Conservation (phyloP, 2,113 vertebrate genomes). For the Myotis yumanensis region DNA sequence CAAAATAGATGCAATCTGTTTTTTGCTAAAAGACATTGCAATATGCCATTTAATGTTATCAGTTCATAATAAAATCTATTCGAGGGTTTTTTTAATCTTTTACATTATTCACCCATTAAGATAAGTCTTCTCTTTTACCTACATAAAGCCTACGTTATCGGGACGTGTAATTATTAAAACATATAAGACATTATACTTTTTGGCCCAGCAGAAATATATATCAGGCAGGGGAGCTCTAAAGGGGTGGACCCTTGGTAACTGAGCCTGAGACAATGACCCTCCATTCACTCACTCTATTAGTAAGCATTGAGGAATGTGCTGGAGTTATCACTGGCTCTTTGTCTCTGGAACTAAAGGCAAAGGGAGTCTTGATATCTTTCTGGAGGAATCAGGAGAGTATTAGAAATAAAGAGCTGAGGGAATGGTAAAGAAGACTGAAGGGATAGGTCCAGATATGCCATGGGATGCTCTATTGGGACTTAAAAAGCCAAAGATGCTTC, state of each 20-base stretch:
- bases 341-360: not conserved
- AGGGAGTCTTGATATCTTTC: not conserved
- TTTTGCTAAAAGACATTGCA: not conserved
- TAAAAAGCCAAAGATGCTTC: not conserved
- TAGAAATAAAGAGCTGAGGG: not conserved
- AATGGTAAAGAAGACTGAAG: not conserved
- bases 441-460: not conserved
- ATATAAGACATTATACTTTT: not conserved
- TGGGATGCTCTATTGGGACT: no score
- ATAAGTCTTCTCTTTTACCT: not conserved
- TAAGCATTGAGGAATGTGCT: not conserved
- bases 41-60: not conserved
- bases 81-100: not conserved
- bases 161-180: not conserved
- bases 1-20: not conserved
- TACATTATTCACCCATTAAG: not conserved
- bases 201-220: not conserved
- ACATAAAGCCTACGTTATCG: not conserved
- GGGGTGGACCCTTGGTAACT: not conserved
- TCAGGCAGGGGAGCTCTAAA: not conserved
- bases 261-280: not conserved
- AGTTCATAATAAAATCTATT: not conserved
- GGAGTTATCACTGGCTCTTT: not conserved
- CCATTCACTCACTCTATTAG: not conserved
- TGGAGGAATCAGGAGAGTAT: not conserved